Base-by-base conservation (phyloP, 2,113 vertebrate genomes). In the Butorides virescens region DNA sequence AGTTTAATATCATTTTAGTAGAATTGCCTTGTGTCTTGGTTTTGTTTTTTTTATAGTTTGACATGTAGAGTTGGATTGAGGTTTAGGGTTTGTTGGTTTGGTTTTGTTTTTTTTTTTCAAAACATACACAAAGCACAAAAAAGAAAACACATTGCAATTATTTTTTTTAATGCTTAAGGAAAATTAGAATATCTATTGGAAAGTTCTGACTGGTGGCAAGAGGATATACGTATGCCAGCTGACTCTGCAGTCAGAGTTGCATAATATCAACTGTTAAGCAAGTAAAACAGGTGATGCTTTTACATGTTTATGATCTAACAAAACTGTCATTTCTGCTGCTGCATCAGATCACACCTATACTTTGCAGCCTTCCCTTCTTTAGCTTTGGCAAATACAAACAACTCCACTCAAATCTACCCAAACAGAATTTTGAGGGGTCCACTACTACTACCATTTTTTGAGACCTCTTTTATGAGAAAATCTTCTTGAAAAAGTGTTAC, bases 201-300 rank as follows among this genome's bases (percentile, higher is more conserved):
- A 94, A 46, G 52, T 55, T 79, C 39, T 88, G 68, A 47, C 67
- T 92, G 63, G 52, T 61, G 56, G 29, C 29, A 74, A 47, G 27
- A 81, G 18, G 12, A 47, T 37, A 71, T 44, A 34, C 0, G 0
- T 72, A 65, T 0, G 4, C 32, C 65, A 68, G 13, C 39, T 94
- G 63, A 79, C 37, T 67, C 13, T 75, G 44, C 34, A 73, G 58
- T 85, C 30, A 37, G 67, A 44, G 32, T 80, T 95, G 62, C n/a
- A 42, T 52, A 76, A 56, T 79, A 53, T 73, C n/a, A 73, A 26
- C 59, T 90, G 78, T 86, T 77, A 52, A 91, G 63, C 85, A 66
- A 58, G 85, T 94, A 58, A 80, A 92, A 70, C 67, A 83, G 59
- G 90, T 92, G 87, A 61, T 68, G 74, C 49, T 85, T 93, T 92